Evolutionary conservation across 2,797 vertebrate species (phyloP), one percentile per base, ranked within the genome.

Genomic region (Chelonia mydas): DNA sequence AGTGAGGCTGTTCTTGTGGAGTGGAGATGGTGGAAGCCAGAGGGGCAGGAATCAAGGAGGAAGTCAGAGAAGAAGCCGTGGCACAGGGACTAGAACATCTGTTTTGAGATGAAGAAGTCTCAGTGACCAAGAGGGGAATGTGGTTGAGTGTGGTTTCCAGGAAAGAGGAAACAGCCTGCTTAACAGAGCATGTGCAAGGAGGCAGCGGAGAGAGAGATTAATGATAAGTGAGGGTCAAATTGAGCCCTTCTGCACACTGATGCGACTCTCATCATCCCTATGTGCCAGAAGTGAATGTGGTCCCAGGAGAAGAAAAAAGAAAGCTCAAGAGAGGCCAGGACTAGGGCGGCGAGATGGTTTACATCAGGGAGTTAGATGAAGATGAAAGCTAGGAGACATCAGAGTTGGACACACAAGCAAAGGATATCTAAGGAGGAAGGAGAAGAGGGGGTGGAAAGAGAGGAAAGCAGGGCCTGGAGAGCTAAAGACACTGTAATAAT

Each of bases 381-480:
- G 94, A 95, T 45, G 1, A 47, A 93, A 49, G 85, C 65, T 90
- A 23, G 86, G 84, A 2, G 0, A 33, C 81, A 90, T 91, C 81
- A 93, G 92, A 90, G 92, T 68, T 55, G 86, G 80, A 91, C n/a
- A 89, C 11, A 87, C 25, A 31, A 89, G 86, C 87, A 96, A 96
- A 95, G 94, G 88, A 96, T 95, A 82, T 90, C 86, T 50, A 86
- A 84, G 94, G 92, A 61, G 55, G 96, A 97, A 94, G 88, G 87
- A 87, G 59, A 33, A 7, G 91, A 86, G 84, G 65, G 31, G 53
- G 51, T 23, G 54, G 54, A 76, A 80, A 59, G 76, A 84, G 5
- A 90, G 83, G 57, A 95, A 84, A 83, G 82, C 87, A 87, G 81
- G 93, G 86, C 65, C 78, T 57, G 85, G 86, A 45, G 50, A 94